A percentile compares a stretch with the other conserved stretches of the same genome.
These are phyloP conservation scores for Sesia bembeciformis DNA, from an alignment of 2,888 invertebrate species.

Conservation along the genomic window DNA sequence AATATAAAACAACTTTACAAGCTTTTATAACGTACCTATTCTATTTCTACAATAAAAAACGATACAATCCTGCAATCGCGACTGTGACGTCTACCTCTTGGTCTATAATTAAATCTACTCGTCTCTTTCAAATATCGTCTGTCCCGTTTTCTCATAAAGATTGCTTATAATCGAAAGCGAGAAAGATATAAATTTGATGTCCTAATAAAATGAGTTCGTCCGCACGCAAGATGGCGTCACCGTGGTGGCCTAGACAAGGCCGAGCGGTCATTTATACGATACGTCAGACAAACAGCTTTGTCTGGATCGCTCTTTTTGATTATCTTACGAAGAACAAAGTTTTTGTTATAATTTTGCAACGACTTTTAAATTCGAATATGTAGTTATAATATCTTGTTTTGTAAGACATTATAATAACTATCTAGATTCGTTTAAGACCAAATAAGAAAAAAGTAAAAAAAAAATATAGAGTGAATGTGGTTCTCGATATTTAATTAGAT, in stretches of 20 bases:
- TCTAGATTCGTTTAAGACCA: no score
- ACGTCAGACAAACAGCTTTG: constrained; percentile 58
- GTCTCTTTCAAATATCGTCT: constrained; percentile 17
- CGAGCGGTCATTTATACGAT: constrained; percentile 66
- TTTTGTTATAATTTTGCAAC: no score
- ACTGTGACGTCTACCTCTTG: constrained; percentile 20
- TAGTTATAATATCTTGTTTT: no score
- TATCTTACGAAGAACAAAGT: background rate
- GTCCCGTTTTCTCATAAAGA: constrained; percentile 26
- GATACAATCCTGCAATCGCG: constrained; percentile 12
- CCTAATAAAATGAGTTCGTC: constrained; percentile 60
- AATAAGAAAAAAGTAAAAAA: no score
- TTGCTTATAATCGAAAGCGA: constrained; percentile 26
- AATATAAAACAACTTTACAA: no score
- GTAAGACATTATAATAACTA: no score
- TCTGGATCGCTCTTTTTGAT: constrained; percentile 26
- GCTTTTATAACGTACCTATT: no score
- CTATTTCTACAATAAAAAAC: constrained; percentile 1
- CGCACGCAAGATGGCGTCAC: constrained; percentile 67
- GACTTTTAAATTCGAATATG: no score
- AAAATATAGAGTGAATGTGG: no score
- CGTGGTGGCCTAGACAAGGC: constrained; percentile 73
- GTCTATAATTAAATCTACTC: constrained; percentile 35
- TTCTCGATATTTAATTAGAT: no score
- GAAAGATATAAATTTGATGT: constrained; percentile 46